phyloP scores from a whole-genome alignment of 2,113 vertebrate genomes.

The Brachypodius melanocephalos region DNA sequence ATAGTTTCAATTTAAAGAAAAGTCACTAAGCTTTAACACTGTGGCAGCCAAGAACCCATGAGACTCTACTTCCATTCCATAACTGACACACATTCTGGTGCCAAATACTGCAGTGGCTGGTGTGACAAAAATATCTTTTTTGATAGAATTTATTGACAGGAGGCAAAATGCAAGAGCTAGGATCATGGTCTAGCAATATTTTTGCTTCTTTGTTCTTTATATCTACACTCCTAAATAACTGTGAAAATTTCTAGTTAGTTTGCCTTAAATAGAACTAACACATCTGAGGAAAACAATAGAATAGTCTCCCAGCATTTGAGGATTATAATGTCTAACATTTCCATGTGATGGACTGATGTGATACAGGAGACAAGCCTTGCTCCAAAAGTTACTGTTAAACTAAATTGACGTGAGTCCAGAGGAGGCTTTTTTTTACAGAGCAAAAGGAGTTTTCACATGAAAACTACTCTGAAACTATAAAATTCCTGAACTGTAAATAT shows the following conservation, averaged over 20 bases:
- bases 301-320: neutral
- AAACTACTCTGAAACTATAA: neutral
- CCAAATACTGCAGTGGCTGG: neutral
- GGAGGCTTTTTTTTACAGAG: neutral
- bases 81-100: neutral
- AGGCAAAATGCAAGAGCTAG: neutral
- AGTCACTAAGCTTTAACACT: neutral
- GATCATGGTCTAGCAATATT: neutral
- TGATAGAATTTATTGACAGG: neutral
- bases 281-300: neutral
- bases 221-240: neutral
- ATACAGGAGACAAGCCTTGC: fast-evolving
- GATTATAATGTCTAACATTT: neutral
- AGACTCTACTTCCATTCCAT: neutral
- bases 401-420: neutral
- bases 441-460: neutral
- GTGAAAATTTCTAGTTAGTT: neutral
- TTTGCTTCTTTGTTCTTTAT: neutral
- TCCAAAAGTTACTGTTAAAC: neutral
- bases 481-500: neutral
- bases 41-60: neutral
- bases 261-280: neutral
- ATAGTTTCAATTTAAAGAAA: neutral
- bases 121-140: neutral
- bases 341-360: neutral